Conservation (phyloP, 2,797 vertebrate species). For the Thripadectes ignobilis region DNA sequence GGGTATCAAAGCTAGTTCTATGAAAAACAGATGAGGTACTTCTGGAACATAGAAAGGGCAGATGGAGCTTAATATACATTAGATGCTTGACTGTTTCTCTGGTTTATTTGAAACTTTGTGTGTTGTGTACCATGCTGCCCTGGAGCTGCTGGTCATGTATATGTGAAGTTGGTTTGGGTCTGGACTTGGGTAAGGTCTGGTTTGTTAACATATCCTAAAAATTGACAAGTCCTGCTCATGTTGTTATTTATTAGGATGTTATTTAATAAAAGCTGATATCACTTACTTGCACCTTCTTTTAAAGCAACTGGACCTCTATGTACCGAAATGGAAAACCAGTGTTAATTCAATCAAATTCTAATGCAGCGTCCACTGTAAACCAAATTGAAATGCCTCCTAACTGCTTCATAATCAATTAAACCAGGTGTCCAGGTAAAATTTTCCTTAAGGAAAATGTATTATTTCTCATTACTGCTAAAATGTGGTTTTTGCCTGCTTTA, state of each 20-base stretch:
- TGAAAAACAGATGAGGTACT: background rate
- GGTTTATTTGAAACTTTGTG: background rate
- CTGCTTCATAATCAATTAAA: background rate
- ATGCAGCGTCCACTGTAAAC: background rate
- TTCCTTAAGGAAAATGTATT: background rate
- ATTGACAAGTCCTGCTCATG: background rate
- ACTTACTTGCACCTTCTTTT: background rate
- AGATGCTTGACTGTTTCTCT: background rate
- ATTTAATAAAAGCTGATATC: background rate
- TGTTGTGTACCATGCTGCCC: background rate
- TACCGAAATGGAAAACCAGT: background rate
- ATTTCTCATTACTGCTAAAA: background rate
- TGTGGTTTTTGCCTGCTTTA: background rate
- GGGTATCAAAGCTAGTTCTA: background rate
- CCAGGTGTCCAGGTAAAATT: background rate
- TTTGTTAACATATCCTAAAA: background rate
- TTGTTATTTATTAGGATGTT: background rate
- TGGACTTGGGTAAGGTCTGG: background rate
- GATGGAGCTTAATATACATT: background rate
- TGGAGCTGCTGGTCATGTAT: background rate
- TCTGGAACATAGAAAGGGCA: background rate
- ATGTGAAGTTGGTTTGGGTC: background rate
- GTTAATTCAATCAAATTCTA: background rate
- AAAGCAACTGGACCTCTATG: background rate
- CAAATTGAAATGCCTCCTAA: background rate